These are phyloP conservation scores for Macroglossus sobrinus DNA, from an alignment of 2,113 vertebrate genomes.

Conservation along the genomic window DNA sequence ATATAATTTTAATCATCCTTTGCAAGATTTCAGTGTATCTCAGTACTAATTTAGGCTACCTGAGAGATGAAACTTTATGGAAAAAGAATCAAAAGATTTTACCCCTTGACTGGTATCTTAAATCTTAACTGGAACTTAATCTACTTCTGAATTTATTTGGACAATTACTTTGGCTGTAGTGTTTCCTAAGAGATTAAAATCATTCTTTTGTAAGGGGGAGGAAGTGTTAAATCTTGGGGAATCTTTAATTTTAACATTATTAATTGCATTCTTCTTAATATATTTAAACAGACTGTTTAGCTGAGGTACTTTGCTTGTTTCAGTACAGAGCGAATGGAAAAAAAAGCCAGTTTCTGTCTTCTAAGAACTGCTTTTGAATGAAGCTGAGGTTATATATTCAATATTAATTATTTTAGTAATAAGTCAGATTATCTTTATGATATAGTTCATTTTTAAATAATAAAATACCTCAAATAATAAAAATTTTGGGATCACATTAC, in stretches of 20 bases:
- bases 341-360: not conserved
- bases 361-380: not conserved
- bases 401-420: not conserved
- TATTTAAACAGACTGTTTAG: not conserved
- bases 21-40: conserved; percentile 9
- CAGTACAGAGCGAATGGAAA: not conserved
- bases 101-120: not conserved
- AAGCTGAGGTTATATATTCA: not conserved
- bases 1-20: not conserved
- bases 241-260: conserved; percentile 32
- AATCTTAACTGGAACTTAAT: conserved; percentile 29
- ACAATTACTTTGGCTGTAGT: not conserved
- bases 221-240: not conserved
- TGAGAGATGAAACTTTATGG: not conserved
- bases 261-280: conserved; percentile 11
- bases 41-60: not conserved
- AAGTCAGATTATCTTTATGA: not conserved
- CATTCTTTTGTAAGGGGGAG: not conserved
- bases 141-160: conserved; percentile 25
- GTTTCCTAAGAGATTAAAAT: conserved; percentile 21
- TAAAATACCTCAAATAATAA: conserved; percentile 16
- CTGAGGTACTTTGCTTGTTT: conserved; percentile 8
- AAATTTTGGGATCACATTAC: not conserved
- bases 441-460: not conserved
- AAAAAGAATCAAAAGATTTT: not conserved